Evolutionary conservation across 2,113 vertebrate species (phyloP).

Genomic region (Ondatra zibethicus): DNA sequence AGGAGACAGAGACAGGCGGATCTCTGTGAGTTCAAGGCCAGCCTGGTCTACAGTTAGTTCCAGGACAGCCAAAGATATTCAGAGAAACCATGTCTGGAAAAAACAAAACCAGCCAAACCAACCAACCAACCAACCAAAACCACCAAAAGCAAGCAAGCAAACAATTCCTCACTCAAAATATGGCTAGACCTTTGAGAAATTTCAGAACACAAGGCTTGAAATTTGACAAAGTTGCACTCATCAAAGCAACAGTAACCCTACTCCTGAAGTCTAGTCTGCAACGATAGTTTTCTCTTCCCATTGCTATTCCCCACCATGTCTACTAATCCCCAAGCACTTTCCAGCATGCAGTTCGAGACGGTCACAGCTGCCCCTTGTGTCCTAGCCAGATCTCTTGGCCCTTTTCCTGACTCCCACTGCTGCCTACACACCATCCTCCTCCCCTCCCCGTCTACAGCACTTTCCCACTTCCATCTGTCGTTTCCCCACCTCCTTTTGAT

Average conservation of each 20-base stretch:
- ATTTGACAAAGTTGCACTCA: constrained; percentile 28
- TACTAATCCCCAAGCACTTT: constrained; percentile 15
- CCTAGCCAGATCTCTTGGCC: constrained; percentile 55
- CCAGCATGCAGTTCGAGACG: background rate
- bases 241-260: constrained; percentile 6
- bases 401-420: constrained; percentile 45
- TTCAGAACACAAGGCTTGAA: background rate
- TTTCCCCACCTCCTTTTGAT: background rate
- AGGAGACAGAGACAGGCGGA: too few species aligned
- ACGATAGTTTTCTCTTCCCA: constrained; percentile 21
- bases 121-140: too few species aligned
- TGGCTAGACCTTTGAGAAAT: background rate
- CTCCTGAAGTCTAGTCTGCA: constrained; percentile 43
- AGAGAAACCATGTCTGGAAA: too few species aligned
- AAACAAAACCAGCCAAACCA: too few species aligned
- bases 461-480: constrained; percentile 72
- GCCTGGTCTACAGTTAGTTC: too few species aligned
- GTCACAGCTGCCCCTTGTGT: constrained; percentile 61
- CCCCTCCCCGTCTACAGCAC: constrained; percentile 69
- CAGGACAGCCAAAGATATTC: too few species aligned
- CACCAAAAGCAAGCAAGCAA: background rate
- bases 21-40: too few species aligned
- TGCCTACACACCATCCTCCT: constrained; percentile 53
- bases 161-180: constrained; percentile 22
- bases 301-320: constrained; percentile 41